These are phyloP conservation scores for Papilio xuthus DNA, from an alignment of 1,140 invertebrate species.

Conservation along the genomic window DNA sequence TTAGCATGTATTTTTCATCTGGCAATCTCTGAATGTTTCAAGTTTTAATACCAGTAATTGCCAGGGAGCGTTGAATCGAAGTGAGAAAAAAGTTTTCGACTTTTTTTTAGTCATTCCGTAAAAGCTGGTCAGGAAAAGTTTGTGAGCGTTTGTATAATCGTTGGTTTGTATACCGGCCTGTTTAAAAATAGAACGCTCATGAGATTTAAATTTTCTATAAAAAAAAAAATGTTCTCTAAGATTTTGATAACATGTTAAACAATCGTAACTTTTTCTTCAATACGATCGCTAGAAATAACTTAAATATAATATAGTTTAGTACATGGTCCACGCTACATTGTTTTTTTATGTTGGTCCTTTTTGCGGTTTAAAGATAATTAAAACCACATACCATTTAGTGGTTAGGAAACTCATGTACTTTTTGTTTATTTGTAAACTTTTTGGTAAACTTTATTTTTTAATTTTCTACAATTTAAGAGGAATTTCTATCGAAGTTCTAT, in stretches of 20 bases:
- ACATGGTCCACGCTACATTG: background rate
- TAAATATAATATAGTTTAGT: background rate
- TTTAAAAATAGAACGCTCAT: background rate
- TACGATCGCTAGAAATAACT: background rate
- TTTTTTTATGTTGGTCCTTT: background rate
- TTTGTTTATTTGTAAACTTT: background rate
- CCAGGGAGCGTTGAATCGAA: constrained; percentile 3
- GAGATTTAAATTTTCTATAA: background rate
- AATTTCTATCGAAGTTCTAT: no score
- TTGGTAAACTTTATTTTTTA: no score
- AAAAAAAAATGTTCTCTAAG: background rate
- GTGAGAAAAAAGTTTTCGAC: constrained; percentile 2
- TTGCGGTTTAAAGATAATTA: background rate
- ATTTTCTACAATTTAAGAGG: no score
- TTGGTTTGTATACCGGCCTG: background rate
- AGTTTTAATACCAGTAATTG: constrained; percentile 21
- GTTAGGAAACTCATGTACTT: background rate
- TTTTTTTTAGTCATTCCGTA: constrained; percentile 20
- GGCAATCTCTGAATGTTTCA: background rate
- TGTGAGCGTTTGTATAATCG: background rate
- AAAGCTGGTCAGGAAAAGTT: constrained; percentile 3
- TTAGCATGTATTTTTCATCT: constrained; percentile 8
- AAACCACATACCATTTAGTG: constrained; percentile 15
- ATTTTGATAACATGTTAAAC: background rate
- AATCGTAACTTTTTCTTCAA: background rate